These are phyloP conservation scores for Parnassius apollo DNA, from an alignment of 2,888 invertebrate genomes.

Conservation along the genomic window DNA sequence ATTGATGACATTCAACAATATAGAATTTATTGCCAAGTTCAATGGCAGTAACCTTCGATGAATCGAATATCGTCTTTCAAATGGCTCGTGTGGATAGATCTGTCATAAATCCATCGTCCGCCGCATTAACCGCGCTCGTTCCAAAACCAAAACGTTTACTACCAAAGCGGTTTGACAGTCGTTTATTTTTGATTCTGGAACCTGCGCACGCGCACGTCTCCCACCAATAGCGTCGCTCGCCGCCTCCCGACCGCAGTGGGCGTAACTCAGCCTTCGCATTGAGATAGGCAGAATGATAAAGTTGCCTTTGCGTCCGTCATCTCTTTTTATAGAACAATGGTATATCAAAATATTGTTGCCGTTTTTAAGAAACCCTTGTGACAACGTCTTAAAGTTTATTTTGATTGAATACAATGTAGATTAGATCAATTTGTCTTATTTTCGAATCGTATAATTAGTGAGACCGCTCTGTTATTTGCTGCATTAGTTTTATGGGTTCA, in stretches of 20 bases:
- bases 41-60: not conserved
- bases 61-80: conserved; percentile 10
- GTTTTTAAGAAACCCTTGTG: conserved; percentile 18
- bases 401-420: not conserved
- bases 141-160: conserved; percentile 23
- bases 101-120: conserved; percentile 30
- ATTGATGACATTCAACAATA: too few species aligned
- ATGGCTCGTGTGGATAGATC: conserved; percentile 28
- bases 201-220: conserved; percentile 12
- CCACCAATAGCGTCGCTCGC: conserved; percentile 30
- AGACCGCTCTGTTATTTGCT: conserved; percentile 31
- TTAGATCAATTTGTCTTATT: not conserved
- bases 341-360: conserved; percentile 37
- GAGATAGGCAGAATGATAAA: conserved; percentile 1
- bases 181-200: conserved; percentile 8
- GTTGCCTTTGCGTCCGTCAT: conserved; percentile 32
- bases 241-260: conserved; percentile 28
- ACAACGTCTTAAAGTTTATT: not conserved
- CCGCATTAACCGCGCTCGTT: conserved; percentile 26
- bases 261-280: conserved; percentile 25
- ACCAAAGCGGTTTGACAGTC: conserved; percentile 29
- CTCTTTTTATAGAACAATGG: conserved; percentile 37
- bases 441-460: conserved; percentile 22
- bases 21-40: too few species aligned
- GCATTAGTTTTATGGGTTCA: conserved; percentile 30